Conservation (phyloP, 1,140 invertebrate species). For the Metaphire vulgaris region DNA sequence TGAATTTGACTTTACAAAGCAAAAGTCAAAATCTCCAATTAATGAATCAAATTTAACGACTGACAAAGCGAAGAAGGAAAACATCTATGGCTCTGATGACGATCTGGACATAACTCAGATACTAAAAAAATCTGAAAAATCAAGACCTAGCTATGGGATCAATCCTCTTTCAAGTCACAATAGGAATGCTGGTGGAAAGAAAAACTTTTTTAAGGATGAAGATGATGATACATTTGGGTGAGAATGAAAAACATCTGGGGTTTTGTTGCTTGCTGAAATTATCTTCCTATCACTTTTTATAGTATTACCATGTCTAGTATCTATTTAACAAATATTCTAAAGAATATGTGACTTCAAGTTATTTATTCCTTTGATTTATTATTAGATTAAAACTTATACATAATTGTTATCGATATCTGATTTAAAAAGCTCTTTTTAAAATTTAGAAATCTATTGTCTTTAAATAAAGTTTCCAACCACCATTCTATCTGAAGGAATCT, state of each 20-base stretch:
- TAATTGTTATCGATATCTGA: no score
- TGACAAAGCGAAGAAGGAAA: not conserved
- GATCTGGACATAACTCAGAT: not conserved
- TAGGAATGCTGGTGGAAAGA: not conserved
- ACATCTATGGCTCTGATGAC: not conserved
- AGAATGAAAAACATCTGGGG: not conserved
- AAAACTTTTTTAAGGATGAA: not conserved
- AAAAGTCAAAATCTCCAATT: not conserved
- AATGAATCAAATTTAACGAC: not conserved
- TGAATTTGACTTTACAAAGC: not conserved
- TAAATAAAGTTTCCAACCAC: no score
- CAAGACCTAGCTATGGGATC: not conserved
- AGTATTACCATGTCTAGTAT: no score
- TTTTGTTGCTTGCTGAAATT: no score
- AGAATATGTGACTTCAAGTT: no score
- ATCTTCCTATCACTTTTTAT: no score
- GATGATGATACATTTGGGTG: not conserved
- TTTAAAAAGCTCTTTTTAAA: no score
- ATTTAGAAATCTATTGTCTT: no score
- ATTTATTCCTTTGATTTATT: no score
- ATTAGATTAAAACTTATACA: no score
- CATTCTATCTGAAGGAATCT: no score
- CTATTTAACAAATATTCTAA: no score
- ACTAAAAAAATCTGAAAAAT: not conserved
- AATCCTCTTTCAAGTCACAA: not conserved